A percentile compares a stretch with the other conserved stretches of the same genome.
These are phyloP conservation scores for Oreotragus oreotragus DNA, from an alignment of 2,113 vertebrate species.

Conservation along the genomic window DNA sequence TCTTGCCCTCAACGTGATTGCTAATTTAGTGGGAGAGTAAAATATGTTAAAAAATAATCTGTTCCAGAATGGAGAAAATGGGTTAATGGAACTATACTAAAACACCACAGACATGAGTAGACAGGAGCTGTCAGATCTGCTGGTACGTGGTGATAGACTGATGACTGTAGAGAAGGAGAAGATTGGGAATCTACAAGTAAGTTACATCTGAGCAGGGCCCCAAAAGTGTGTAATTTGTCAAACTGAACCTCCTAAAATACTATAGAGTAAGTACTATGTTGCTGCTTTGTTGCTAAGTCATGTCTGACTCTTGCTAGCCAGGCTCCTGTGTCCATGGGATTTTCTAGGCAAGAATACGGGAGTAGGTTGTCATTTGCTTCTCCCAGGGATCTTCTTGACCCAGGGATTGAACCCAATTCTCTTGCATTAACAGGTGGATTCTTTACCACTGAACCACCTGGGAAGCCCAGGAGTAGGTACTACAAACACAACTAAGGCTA, in stretches of 20 bases:
- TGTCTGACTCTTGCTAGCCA: not conserved
- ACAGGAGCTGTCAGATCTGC: not conserved
- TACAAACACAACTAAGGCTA: not conserved
- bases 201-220: not conserved
- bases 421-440: not conserved
- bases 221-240: not conserved
- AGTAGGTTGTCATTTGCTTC: not conserved
- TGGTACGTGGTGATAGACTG: not conserved
- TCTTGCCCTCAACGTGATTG: not conserved
- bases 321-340: not conserved
- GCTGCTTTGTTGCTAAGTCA: not conserved
- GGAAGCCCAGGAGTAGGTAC: not conserved
- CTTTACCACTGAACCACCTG: not conserved
- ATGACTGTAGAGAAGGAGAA: not conserved
- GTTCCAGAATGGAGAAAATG: not conserved
- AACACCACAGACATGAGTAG: not conserved
- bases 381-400: not conserved
- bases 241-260: not conserved
- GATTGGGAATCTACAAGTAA: not conserved
- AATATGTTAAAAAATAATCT: not conserved
- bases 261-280: not conserved
- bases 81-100: not conserved
- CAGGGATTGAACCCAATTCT: not conserved
- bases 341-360: not conserved
- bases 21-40: not conserved